Percentiles rank a stretch among this genome's conserved stretches.
These are phyloP conservation scores for Serranus cabrilla DNA, from an alignment of 2,797 vertebrate genomes.

Conservation along the genomic window DNA sequence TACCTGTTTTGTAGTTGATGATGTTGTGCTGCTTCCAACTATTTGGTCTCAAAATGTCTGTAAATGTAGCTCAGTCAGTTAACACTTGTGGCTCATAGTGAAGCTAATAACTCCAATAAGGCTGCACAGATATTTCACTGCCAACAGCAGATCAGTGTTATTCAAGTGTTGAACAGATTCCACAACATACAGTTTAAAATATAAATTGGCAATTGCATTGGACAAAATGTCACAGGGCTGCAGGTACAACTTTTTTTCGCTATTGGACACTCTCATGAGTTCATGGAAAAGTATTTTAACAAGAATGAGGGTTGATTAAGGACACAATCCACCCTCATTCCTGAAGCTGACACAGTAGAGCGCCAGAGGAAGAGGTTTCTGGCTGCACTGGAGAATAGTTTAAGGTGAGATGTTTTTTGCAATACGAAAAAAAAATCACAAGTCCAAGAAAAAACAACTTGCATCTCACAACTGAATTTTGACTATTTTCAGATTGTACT, in stretches of 20 bases:
- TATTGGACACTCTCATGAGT: slow-evolving; percentile 10
- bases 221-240: neutral
- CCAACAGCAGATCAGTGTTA: neutral
- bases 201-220: too few relatives aligned
- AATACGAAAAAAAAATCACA: too few relatives aligned
- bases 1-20: neutral
- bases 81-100: neutral
- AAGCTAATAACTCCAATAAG: neutral
- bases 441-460: too few relatives aligned
- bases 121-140: neutral
- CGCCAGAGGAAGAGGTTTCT: too few relatives aligned
- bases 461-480: too few relatives aligned
- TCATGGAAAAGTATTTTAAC: slow-evolving; percentile 12
- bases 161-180: neutral
- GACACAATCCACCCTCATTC: neutral
- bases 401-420: too few relatives aligned
- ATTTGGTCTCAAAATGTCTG: neutral
- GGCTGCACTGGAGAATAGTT: too few relatives aligned
- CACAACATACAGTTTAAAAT: neutral
- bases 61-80: neutral
- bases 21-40: neutral
- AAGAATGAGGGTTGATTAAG: slow-evolving; percentile 6
- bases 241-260: neutral
- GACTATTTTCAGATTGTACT: too few relatives aligned
- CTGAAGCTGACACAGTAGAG: too few relatives aligned